These are phyloP conservation scores for Doryteuthis pealeii DNA, from an alignment of 1,140 invertebrate species.

Conservation along the genomic window DNA sequence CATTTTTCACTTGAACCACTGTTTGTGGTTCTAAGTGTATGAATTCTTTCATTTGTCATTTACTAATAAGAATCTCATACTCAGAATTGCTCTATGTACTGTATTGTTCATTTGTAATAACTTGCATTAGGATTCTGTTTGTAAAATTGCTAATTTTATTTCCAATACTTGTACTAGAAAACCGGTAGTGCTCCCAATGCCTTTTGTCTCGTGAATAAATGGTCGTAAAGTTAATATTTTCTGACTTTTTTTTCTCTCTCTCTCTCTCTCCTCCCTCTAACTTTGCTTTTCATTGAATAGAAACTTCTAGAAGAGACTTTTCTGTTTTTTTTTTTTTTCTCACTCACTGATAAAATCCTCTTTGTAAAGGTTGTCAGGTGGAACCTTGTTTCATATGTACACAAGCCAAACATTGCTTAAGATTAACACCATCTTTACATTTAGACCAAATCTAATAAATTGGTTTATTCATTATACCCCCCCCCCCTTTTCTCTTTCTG, in stretches of 20 bases:
- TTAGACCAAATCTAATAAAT: too few species aligned
- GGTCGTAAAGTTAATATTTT: background rate
- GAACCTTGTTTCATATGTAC: background rate
- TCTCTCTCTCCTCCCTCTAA: background rate
- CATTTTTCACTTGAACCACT: background rate
- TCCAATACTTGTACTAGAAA: slow-evolving; percentile 4
- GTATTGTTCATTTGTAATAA: slow-evolving; percentile 6
- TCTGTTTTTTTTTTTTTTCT: background rate
- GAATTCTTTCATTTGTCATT: background rate
- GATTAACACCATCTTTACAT: background rate
- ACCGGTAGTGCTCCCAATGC: background rate
- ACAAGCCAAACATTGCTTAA: background rate
- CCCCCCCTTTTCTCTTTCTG: too few species aligned
- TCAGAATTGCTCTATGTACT: background rate
- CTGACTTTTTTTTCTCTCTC: background rate
- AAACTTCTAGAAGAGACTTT: background rate
- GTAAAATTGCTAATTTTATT: slow-evolving; percentile 7
- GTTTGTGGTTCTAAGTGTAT: background rate
- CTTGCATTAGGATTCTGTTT: slow-evolving; percentile 3
- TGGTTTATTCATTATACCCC: too few species aligned
- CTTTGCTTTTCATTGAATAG: background rate
- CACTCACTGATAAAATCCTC: background rate
- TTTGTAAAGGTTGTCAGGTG: background rate
- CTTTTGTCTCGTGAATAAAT: slow-evolving; percentile 8
- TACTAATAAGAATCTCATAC: slow-evolving; percentile 8